Base-by-base conservation (phyloP, 2,797 vertebrate genomes). In the Tragelaphus eurycerus region DNA sequence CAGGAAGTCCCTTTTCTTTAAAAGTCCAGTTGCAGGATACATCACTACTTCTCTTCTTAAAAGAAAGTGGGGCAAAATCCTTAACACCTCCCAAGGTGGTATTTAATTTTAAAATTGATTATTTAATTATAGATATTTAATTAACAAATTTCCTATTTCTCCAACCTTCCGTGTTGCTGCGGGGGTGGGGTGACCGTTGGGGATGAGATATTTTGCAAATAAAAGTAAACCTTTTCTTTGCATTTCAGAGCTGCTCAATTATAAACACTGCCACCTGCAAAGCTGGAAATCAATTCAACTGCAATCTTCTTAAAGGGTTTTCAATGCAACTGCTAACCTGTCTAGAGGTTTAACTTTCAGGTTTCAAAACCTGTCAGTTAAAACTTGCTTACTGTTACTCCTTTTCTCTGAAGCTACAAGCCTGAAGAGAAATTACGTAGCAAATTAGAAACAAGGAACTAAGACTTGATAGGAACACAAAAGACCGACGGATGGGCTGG, bases 341-440 rank as follows among this genome's bases (percentile, higher is more conserved):
- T 98, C 98, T 96, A 55, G 93, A 98, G 97, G 95, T 98, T 98
- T 98, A 97, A 97, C 96, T 96, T 96, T 76, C 92, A 88, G 76
- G 81, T 97, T 98, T 98, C 96, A 97, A 98, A 98, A 98, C 95
- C 90, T 93, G 95, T 98, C 97, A 98, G 94, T 98, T 98, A 98
- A 96, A 96, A 96, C 89, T 98, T 96, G 91, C 96, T 98, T 97
- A 96, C 93, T 76, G 46, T 93, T 94, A 91, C 88, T 76, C 62
- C 93, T 96, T 86, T 95, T 97, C 90, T 95, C 97, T 59, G 62
- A 95, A 97, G 94, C 84, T 94, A 82, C 81, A 50, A 96, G 81
- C 62, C 92, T 59, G 86, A 92, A 85, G 96, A 94, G 95, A 97
- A 97, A 96, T 96, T 85, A 91, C 60, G 62, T 79, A 97, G 95